phyloP scores from a whole-genome alignment of 1,140 invertebrate species.

The Arion vulgaris region DNA sequence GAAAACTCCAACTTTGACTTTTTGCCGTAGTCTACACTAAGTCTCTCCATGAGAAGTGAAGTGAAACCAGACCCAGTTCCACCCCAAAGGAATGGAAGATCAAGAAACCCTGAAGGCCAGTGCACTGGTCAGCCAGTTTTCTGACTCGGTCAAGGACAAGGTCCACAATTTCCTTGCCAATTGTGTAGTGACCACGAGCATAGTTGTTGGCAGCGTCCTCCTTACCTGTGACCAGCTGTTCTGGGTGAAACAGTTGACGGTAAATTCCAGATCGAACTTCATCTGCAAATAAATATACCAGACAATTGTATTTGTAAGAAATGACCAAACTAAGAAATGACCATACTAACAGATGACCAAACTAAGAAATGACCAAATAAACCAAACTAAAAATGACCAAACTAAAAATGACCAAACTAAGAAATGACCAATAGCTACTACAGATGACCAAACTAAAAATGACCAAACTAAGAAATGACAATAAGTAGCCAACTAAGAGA shows the following conservation, averaged over 20 bases:
- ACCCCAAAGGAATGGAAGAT: slow-evolving; percentile 70
- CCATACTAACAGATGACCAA: no score
- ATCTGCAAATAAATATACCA: slow-evolving; percentile 73
- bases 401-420: no score
- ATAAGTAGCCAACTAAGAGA: no score
- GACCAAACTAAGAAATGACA: no score
- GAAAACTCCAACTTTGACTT: neutral
- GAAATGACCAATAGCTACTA: no score
- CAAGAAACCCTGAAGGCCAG: slow-evolving; percentile 54
- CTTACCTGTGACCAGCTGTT: slow-evolving; percentile 82
- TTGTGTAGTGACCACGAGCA: slow-evolving; percentile 65
- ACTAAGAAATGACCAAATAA: no score
- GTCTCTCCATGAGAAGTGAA: slow-evolving; percentile 82
- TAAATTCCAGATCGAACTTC: slow-evolving; percentile 68
- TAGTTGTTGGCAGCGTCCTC: slow-evolving; percentile 80
- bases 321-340: no score
- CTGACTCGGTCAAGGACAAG: slow-evolving; percentile 79
- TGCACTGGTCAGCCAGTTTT: slow-evolving; percentile 63
- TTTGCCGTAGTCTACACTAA: neutral
- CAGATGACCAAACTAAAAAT: no score
- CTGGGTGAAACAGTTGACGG: slow-evolving; percentile 84
- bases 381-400: no score
- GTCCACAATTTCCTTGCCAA: slow-evolving; percentile 80
- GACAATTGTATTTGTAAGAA: no score
- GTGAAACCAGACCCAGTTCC: slow-evolving; percentile 89